A percentile compares a stretch with the other conserved stretches of the same genome.
Evolutionary conservation across 2,113 vertebrate genomes (phyloP).

Genomic region (Oryzias javanicus): DNA sequence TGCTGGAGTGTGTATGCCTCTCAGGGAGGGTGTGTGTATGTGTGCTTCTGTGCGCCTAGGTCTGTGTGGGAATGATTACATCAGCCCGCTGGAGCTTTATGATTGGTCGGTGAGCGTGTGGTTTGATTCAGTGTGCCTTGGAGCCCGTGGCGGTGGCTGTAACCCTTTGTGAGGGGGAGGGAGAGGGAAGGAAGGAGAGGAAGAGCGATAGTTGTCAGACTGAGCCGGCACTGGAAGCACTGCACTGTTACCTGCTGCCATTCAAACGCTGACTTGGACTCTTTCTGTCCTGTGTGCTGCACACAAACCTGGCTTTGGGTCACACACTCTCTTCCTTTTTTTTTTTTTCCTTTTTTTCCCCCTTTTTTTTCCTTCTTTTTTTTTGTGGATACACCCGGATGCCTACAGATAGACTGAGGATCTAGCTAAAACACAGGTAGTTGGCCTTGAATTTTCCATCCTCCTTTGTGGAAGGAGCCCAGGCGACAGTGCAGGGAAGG

Average conservation of each 20-base stretch:
- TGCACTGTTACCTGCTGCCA: conserved; percentile 62
- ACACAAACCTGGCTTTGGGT: conserved; percentile 32
- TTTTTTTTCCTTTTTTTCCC: neutral
- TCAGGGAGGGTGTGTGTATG: conserved; percentile 28
- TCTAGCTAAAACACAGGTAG: conserved; percentile 58
- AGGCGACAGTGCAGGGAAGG: conserved; percentile 22
- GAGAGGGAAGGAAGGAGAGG: conserved; percentile 38
- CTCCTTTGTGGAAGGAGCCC: conserved; percentile 41
- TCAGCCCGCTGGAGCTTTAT: conserved; percentile 72
- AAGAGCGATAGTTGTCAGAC: conserved; percentile 72
- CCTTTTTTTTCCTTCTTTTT: neutral
- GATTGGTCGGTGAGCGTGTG: conserved; percentile 74
- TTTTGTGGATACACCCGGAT: conserved; percentile 6
- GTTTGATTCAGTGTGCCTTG: conserved; percentile 75
- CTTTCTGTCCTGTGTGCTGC: conserved; percentile 32
- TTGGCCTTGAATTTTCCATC: conserved; percentile 49
- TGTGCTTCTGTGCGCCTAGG: conserved; percentile 28
- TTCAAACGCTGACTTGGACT: conserved; percentile 40
- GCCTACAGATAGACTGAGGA: conserved; percentile 48
- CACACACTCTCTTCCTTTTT: conserved; percentile 19
- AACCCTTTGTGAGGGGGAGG: conserved; percentile 71
- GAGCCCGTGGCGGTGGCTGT: conserved; percentile 72
- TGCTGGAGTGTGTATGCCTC: conserved; percentile 38
- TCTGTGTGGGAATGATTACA: conserved; percentile 78
- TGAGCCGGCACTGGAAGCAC: conserved; percentile 57